Evolutionary conservation across 2,113 vertebrate species (phyloP).

Genomic region (Centrocercus urophasianus): DNA sequence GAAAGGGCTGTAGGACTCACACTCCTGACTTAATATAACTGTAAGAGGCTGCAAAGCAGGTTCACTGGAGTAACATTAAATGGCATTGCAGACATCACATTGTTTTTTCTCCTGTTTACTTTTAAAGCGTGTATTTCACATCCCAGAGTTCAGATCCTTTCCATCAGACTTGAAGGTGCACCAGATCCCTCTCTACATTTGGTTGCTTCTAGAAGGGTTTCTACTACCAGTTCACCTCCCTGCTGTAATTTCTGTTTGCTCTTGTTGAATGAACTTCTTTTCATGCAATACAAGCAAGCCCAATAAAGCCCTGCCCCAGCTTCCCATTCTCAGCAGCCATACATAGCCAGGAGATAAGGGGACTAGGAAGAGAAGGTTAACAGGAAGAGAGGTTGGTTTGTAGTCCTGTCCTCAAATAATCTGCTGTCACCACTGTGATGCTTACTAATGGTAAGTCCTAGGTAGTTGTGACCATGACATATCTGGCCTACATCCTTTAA

Average conservation of each 20-base stretch:
- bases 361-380: neutral
- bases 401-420: neutral
- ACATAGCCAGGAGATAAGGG: rapidly evolving
- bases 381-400: neutral
- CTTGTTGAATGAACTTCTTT: too few species aligned
- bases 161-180: neutral
- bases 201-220: neutral
- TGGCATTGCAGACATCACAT: neutral
- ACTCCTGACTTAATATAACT: neutral
- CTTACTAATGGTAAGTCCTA: neutral
- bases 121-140: neutral
- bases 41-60: neutral
- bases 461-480: neutral
- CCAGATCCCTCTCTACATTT: neutral
- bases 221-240: neutral
- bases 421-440: neutral
- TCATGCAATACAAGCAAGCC: neutral
- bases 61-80: neutral
- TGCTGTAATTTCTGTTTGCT: too few species aligned
- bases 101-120: neutral
- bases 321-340: neutral
- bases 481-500: neutral
- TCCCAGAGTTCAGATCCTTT: neutral
- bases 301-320: neutral
- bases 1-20: neutral